Percentiles rank a stretch among this genome's conserved stretches.
phyloP scores from a whole-genome alignment of 2,797 vertebrate genomes.

The Microctenopoma stevenorrisi region DNA sequence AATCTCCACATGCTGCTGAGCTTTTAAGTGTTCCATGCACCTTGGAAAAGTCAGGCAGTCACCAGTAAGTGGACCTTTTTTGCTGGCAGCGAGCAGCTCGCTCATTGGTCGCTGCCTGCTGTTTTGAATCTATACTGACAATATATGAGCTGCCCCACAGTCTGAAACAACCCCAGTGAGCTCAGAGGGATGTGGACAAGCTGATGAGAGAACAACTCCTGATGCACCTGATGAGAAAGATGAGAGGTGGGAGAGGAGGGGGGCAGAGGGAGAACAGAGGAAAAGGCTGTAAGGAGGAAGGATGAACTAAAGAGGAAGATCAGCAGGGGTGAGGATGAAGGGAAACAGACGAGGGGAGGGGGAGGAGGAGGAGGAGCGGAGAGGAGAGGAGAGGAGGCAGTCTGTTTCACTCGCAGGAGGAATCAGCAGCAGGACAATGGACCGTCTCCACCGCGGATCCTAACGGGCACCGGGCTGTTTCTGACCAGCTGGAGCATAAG shows the following conservation, averaged over 20 bases:
- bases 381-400: constrained; percentile 67
- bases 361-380: constrained; percentile 50
- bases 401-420: constrained; percentile 59
- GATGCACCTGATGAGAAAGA: neutral
- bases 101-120: neutral
- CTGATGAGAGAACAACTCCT: neutral
- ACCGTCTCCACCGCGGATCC: constrained; percentile 38
- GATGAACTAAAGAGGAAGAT: constrained; percentile 25
- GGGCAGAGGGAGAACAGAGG: neutral
- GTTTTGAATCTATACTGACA: neutral
- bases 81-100: neutral
- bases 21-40: neutral
- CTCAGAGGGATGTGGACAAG: neutral
- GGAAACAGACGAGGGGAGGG: constrained; percentile 11
- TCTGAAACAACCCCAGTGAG: neutral
- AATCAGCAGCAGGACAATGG: constrained; percentile 74
- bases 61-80: neutral
- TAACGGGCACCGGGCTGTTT: constrained; percentile 57
- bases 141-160: neutral
- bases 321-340: neutral
- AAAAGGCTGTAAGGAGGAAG: no score
- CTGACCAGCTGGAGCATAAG: constrained; percentile 32
- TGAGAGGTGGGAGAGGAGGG: rapidly evolving
- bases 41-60: constrained; percentile 18
- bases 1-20: neutral